Base-by-base conservation (phyloP, 2,888 invertebrate genomes). In the Alitta virens region DNA sequence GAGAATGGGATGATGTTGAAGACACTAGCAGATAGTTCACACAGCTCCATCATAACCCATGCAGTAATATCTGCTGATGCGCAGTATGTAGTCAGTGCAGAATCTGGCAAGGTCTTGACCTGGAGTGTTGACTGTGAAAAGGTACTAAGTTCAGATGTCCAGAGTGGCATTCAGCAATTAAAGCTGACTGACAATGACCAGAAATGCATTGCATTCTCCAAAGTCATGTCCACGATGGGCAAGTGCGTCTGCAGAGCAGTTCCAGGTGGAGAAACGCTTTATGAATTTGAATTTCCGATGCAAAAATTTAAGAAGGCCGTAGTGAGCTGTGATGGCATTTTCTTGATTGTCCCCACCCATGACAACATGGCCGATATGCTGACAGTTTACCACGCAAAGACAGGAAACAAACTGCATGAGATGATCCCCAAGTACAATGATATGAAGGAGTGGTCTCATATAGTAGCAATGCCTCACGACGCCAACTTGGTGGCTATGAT, bases 11-110 rank as follows among this genome's bases (percentile, higher is more conserved):
- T 88, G 71, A 84, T 96, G n/a, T 83, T 91, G 64, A 87, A 91
- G 0, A 93, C 92, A 77, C 83, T 96, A 38, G 93, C 95, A 0
- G 94, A 95, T 72, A 93, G 92, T 68, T 92, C 94, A 0, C 84
- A 95, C 1, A 94, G 94, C 0, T 94, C 96, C 7, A 96, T 96
- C 70, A 93, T 97, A 0, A 95, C 95, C 0, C 92, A 94, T 69
- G 95, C 95, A 0, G 86, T 89, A 54, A 91, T 96, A 55, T 94
- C 94, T 0, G 89, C 90, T 0, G 89, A 89, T 74, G 94, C 92
- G 26, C 89, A 89, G 84, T 87, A 83, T 77, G 91, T 96, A 0
- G 86, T 94, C 16, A 92, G 94, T 0, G 91, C 93, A 0, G 97
- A 97, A 78, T 94, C 94, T 0, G 94, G 94, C 0, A 91, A 92